Base-by-base conservation (phyloP, 2,888 invertebrate species). In the Aromia moschata region DNA sequence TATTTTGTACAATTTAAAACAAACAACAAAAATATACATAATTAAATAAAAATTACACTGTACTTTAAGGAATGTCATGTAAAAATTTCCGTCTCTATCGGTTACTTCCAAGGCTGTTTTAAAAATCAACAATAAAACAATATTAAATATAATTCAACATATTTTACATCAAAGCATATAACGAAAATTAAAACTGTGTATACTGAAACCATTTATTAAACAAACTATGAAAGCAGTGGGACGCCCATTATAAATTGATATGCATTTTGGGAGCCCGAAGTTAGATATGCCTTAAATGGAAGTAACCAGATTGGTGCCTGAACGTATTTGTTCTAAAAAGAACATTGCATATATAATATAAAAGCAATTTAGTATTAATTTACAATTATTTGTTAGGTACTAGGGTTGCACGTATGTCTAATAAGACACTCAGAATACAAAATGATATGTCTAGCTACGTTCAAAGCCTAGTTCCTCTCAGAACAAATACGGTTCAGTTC, bases 21-120 rank as follows among this genome's bases (percentile, higher is more conserved):
- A 62, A 57, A 69, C 61, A 70, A 69, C 68, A 69, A 70, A 63
- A 70, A 68, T 70, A 62, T 70, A 70, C 68, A 70, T 58, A 67
- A 62, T 60, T 62, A 60, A 60, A 65, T 62, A 62, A 62, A 7
- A 58, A 58, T 62, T 61, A 65, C n/a, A n/a, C 63, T 62, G 65
- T 67, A 65, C 60, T 64, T 56, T 57, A 64, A 64, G 65, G 67
- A 69, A 67, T 68, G 68, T 68, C 57, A 62, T 56, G 67, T 65
- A 60, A 62, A 57, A 33, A 31, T 43, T 41, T 30, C 15, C 15
- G 17, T 16, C 14, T 31, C 15, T 10, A 38, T 30, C 15, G 40
- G 38, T 49, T 30, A 31, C 15, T 30, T 16, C 41, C 25, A 41
- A n/a, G n/a, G n/a, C n/a, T n/a, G n/a, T n/a, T n/a, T n/a, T n/a